phyloP scores from a whole-genome alignment of 2,113 vertebrate genomes.

The Zootoca vivipara region DNA sequence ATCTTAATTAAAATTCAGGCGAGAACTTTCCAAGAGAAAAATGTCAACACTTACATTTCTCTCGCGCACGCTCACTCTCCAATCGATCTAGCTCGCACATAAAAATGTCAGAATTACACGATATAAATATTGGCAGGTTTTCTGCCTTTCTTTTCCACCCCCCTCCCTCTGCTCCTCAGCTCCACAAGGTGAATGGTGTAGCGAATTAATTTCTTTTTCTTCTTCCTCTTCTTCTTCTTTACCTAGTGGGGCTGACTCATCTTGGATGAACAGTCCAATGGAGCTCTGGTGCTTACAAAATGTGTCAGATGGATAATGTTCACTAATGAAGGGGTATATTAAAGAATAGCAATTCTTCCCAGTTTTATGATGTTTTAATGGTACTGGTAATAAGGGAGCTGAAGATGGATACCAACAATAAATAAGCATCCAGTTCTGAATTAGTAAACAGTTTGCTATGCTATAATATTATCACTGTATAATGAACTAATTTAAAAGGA shows the following conservation, averaged over 20 bases:
- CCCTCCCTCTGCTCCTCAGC: background rate
- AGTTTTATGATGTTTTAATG: constrained; percentile 59
- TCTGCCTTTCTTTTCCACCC: background rate
- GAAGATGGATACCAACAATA: constrained; percentile 52
- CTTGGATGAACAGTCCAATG: constrained; percentile 25
- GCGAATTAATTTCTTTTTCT: constrained; percentile 35
- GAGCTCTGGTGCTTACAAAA: constrained; percentile 60
- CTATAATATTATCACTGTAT: background rate
- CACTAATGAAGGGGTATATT: constrained; percentile 51
- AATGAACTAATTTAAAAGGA: constrained; percentile 39
- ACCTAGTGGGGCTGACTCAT: constrained; percentile 7
- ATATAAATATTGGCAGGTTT: constrained; percentile 50
- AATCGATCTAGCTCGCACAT: constrained; percentile 17
- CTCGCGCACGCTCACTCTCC: background rate
- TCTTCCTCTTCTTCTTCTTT: background rate
- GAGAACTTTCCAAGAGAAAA: constrained; percentile 43
- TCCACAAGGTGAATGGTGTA: constrained; percentile 49
- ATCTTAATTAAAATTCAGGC: constrained; percentile 52
- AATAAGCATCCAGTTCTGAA: constrained; percentile 46
- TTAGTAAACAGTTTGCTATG: constrained; percentile 52
- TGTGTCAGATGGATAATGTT: constrained; percentile 57
- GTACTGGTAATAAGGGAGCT: constrained; percentile 43
- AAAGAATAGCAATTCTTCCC: constrained; percentile 51
- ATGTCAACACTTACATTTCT: constrained; percentile 46
- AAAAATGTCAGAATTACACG: constrained; percentile 51